Evolutionary conservation across 1,140 invertebrate species (phyloP), one percentile per base, ranked within the genome.

Genomic region (Sminthurides bifidus): DNA sequence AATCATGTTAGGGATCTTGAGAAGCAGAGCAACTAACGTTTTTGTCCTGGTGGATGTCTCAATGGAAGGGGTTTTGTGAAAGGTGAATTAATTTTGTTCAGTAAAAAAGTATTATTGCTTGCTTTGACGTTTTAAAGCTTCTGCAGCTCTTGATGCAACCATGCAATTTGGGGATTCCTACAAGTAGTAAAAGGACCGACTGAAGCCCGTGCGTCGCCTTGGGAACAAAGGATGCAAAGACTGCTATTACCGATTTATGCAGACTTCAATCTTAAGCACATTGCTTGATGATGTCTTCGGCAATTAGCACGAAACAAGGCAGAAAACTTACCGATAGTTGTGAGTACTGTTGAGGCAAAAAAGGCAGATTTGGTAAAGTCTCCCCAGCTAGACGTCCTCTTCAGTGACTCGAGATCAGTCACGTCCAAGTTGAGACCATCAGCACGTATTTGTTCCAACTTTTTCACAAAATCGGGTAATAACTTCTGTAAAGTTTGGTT

Each of bases 261-360:
- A 8, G 21, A 5, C 19, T 19, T 41, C 21, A 12, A 17, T 8
- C 40, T 19, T 17, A 17, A 19, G 10, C 6, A 8, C 6, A 17
- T 5, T 8, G 19, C 21, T 6, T 19, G 17, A 41, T 41, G 5
- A 41, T 41, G 21, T 8, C 6, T 8, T 5, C 21, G 21, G 6
- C 21, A 41, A 41, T 41, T 41, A 17, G 21, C 17, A 41, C 5
- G 24, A 54, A 45, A 37, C 2, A 29, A 35, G 10, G 26, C 1
- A 24, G n/a, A 29, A 35, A 43, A 24, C 73, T 72, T 71, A 84
- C 83, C 83, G 70, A 88, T 88, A 30, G 85, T 88, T 31, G 85
- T 88, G 65, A 87, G 75, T 60, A 88, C 83, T 46, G 85, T 88
- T 17, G 84, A 85, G 38, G 84, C 84, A 67, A 88, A 88, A 69